Evolutionary conservation across 2,888 invertebrate genomes (phyloP), one percentile per base, ranked within the genome.

Genomic region (Phaedon cochleariae): DNA sequence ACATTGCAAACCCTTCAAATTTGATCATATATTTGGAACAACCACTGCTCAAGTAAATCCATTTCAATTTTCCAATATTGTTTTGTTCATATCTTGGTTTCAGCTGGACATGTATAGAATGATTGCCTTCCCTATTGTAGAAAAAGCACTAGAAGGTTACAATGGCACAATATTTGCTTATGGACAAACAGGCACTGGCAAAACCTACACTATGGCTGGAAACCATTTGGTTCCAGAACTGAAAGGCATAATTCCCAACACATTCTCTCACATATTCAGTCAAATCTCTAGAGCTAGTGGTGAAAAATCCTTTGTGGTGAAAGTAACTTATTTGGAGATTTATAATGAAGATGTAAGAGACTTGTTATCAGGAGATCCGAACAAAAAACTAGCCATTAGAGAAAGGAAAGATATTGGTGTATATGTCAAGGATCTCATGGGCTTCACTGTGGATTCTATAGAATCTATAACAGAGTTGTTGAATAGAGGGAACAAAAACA

Each of bases 281-380:
- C 95, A 96, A 77, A 99, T 99, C 74, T 95, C 98, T 0, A 94
- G 96, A 80, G 95, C 97, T 0, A 96, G 95, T 93, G 83, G 80
- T 61, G 82, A 83, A 71, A 80, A 81, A 60, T 81, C 82, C 77
- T 99, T 99, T 84, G 87, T 98, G 58, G 98, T 99, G 5, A 91
- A 98, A 74, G 98, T 98, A 4, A 97, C 98, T 0, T 99, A 98
- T 82, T 86, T 99, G 83, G 98, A 99, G 86, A 98, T 99, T 69
- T 99, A 99, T 85, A 99, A 99, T 83, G 99, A 99, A 84, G 98
- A 99, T 84, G 96, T 99, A 0, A 88, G 98, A 22, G 99, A 99
- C 85, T 86, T 99, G 48, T 86, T 99, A 46, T 82, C 84, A 1
- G 95, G 94, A 82, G 94, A 96, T 83, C 94, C 95, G 31, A 91